phyloP scores from a whole-genome alignment of 2,797 vertebrate genomes.

The Oryzias sinensis region DNA sequence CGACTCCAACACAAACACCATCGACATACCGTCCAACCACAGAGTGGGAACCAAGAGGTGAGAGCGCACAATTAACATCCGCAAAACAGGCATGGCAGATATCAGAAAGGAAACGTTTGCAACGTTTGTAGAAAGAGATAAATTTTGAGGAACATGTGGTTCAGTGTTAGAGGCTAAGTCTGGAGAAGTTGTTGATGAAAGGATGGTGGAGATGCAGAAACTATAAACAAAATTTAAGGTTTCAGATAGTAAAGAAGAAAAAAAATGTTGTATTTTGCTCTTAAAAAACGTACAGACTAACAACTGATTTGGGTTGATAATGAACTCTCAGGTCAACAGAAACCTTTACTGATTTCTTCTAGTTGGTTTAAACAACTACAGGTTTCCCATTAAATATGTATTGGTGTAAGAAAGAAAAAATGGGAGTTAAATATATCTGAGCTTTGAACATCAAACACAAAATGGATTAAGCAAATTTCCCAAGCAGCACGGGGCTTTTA shows the following conservation, averaged over 20 bases:
- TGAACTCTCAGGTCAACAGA: too few species aligned
- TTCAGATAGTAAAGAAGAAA: too few species aligned
- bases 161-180: too few species aligned
- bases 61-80: constrained; percentile 6
- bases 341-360: too few species aligned
- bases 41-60: constrained; percentile 96
- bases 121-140: background rate
- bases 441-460: constrained; percentile 1
- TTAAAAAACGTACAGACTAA: background rate
- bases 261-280: background rate
- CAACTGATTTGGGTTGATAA: too few species aligned
- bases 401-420: background rate
- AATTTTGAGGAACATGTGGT: background rate
- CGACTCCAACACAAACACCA: constrained; percentile 86
- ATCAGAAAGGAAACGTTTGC: background rate
- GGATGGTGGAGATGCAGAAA: too few species aligned
- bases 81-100: constrained; percentile 10
- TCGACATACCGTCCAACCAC: constrained; percentile 92
- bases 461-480: constrained; percentile 14
- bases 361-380: too few species aligned
- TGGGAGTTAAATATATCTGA: background rate
- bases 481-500: constrained; percentile 5
- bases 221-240: too few species aligned
- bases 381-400: background rate
- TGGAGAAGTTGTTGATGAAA: too few species aligned